Percentiles rank a stretch among this genome's conserved stretches.
Conservation (phyloP, 2,888 invertebrate genomes). For the Willowsia nigromaculata region DNA sequence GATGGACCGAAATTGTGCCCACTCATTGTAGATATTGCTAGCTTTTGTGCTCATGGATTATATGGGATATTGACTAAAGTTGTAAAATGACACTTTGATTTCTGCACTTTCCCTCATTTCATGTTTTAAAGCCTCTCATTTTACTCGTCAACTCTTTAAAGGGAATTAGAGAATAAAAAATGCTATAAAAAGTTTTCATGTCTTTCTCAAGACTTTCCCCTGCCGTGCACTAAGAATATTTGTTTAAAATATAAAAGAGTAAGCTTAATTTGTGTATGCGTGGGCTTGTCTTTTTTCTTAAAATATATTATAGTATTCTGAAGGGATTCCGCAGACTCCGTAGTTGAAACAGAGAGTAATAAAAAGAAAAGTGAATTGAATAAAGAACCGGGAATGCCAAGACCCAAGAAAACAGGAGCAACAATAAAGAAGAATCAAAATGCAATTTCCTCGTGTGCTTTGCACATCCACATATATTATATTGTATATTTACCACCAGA, state of each 20-base stretch:
- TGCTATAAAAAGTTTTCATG: constrained; percentile 10
- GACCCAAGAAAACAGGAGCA: background rate
- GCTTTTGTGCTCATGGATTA: too few species aligned
- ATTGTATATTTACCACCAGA: too few species aligned
- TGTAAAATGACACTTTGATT: too few species aligned
- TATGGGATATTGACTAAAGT: too few species aligned
- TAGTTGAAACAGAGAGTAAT: too few species aligned
- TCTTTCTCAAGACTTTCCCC: background rate
- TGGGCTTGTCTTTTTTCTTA: background rate
- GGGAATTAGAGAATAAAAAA: constrained; percentile 13
- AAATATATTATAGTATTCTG: background rate
- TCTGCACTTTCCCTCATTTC: background rate
- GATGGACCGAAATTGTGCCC: too few species aligned
- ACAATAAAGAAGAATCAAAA: constrained; percentile 12
- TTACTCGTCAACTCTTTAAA: background rate
- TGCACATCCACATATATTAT: too few species aligned
- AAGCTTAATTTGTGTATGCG: background rate
- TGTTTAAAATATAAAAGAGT: background rate
- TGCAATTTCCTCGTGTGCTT: background rate
- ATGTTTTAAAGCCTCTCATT: background rate
- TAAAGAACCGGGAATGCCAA: background rate
- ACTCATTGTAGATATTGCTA: too few species aligned
- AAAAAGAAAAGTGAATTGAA: too few species aligned
- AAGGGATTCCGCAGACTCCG: background rate
- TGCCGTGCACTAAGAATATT: background rate